These are phyloP conservation scores for Cryptotis parvus DNA, from an alignment of 2,113 vertebrate species.

Conservation along the genomic window DNA sequence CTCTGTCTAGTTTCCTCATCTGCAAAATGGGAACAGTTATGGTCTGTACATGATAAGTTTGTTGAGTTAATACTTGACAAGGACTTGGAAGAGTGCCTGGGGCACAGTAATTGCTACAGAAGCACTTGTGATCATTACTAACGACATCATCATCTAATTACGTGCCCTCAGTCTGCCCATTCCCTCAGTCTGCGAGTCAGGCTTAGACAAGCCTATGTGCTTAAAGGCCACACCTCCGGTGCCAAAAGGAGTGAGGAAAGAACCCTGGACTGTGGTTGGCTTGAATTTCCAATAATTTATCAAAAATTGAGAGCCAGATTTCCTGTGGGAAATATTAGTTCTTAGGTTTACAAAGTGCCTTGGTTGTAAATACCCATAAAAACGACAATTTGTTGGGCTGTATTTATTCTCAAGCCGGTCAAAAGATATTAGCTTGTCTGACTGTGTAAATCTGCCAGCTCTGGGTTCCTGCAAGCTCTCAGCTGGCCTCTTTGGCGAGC, in stretches of 20 bases:
- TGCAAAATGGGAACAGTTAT: not conserved
- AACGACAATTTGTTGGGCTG: constrained; percentile 86
- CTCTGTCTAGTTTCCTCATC: not conserved
- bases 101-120: not conserved
- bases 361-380: constrained; percentile 89
- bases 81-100: not conserved
- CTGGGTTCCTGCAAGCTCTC: constrained; percentile 67
- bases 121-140: not conserved
- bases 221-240: constrained; percentile 52
- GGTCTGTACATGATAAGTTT: not conserved
- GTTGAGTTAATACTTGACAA: not conserved
- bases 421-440: constrained; percentile 84
- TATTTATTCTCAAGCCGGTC: constrained; percentile 88
- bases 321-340: constrained; percentile 89
- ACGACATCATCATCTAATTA: not conserved
- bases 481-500: constrained; percentile 65
- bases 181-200: not conserved
- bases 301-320: constrained; percentile 85
- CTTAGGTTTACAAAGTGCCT: constrained; percentile 89
- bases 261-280: constrained; percentile 68
- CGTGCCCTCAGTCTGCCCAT: not conserved
- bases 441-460: constrained; percentile 85
- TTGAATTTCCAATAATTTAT: constrained; percentile 85
- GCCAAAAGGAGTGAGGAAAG: constrained; percentile 76
- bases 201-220: not conserved